A percentile compares a stretch with the other conserved stretches of the same genome.
Evolutionary conservation across 2,888 invertebrate species (phyloP).

Genomic region (Tenthredo notha): DNA sequence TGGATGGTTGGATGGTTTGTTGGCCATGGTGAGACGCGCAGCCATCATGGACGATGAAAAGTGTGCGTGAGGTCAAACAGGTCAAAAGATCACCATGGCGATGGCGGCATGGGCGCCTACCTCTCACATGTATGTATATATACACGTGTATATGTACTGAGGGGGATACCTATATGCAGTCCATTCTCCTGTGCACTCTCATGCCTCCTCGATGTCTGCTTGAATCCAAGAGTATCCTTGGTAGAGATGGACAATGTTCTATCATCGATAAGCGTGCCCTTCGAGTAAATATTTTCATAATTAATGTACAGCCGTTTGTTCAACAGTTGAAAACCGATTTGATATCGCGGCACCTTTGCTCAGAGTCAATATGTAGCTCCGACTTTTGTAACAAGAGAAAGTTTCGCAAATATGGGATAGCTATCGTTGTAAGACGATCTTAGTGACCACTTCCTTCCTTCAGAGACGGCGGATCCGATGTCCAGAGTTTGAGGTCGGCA

Average conservation of each 20-base stretch:
- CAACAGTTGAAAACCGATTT: neutral
- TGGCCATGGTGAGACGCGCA: conserved; percentile 65
- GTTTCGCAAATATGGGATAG: conserved; percentile 69
- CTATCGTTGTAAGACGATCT: conserved; percentile 75
- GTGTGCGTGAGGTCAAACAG: conserved; percentile 76
- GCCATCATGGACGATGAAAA: conserved; percentile 77
- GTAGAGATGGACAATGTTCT: conserved; percentile 22
- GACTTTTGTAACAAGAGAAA: conserved; percentile 61
- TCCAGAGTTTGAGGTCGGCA: conserved; percentile 77
- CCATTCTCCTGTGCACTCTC: conserved; percentile 38
- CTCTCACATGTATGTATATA: neutral
- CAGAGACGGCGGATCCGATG: conserved; percentile 73
- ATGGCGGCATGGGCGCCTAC: conserved; percentile 65
- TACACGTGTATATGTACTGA: neutral
- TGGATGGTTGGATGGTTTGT: conserved; percentile 16
- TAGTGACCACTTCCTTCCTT: conserved; percentile 77
- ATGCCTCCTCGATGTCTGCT: conserved; percentile 32
- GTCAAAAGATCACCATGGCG: conserved; percentile 77
- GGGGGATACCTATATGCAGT: neutral
- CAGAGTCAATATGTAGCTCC: neutral
- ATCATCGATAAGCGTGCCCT: neutral
- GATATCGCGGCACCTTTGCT: conserved; percentile 10
- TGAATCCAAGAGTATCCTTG: neutral
- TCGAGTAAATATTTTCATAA: conserved; percentile 1
- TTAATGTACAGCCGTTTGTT: neutral